Conservation (phyloP, 2,888 invertebrate species). For the Orgyia antiqua region DNA sequence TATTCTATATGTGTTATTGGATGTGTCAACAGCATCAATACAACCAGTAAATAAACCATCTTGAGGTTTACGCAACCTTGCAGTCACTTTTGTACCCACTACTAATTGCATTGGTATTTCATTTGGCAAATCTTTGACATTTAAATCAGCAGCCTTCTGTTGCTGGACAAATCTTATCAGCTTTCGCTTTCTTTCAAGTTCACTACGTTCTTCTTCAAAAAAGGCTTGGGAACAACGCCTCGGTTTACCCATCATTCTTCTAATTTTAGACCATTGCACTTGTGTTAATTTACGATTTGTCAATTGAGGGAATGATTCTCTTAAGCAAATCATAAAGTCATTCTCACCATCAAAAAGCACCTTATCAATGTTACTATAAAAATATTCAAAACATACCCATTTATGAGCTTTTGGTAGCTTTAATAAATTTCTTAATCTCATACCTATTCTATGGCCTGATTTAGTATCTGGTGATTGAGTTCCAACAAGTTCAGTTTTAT, state of each 20-base stretch:
- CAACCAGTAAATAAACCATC: constrained; percentile 96
- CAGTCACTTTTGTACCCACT: constrained; percentile 96
- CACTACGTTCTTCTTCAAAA: constrained; percentile 95
- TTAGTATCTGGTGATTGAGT: constrained; percentile 85
- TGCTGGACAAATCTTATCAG: constrained; percentile 96
- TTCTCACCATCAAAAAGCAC: constrained; percentile 96
- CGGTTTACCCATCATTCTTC: constrained; percentile 98
- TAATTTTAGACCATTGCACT: constrained; percentile 96
- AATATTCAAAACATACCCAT: constrained; percentile 99
- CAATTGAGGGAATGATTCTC: constrained; percentile 95
- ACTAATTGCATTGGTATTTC: constrained; percentile 97
- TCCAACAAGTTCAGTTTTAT: constrained; percentile 52
- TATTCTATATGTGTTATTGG: constrained; percentile 95
- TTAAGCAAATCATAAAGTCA: constrained; percentile 95
- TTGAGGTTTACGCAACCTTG: constrained; percentile 92
- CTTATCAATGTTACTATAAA: constrained; percentile 98
- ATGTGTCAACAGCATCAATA: constrained; percentile 96
- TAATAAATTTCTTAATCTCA: constrained; percentile 92
- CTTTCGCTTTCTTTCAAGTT: constrained; percentile 92
- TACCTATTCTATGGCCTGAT: constrained; percentile 93
- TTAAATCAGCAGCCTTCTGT: constrained; percentile 88
- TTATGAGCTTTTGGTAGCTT: constrained; percentile 99
- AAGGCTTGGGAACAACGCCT: constrained; percentile 96
- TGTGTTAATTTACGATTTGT: constrained; percentile 90
- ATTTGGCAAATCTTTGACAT: constrained; percentile 92